Base-by-base conservation (phyloP, 1,140 invertebrate species). In the Tenebrio molitor region DNA sequence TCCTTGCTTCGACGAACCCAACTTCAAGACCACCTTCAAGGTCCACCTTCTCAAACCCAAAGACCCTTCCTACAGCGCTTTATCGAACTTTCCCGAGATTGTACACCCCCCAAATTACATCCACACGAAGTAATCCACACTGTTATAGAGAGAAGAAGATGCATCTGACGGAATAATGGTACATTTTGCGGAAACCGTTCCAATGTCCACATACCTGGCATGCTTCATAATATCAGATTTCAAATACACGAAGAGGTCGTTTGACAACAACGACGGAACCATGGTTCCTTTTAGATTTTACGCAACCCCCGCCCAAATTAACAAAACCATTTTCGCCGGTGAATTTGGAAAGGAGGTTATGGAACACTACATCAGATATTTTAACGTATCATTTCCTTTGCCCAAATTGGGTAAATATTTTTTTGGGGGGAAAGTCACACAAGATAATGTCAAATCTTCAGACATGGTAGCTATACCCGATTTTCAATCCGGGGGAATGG, bases 401-500 rank as follows among this genome's bases (percentile, higher is more conserved):
- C 93, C 93, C 17, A 96, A 96, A 87, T 82, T 95, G 78, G 93
- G 91, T 92, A 64, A 8, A 46, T n/a, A n/a, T n/a, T n/a, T n/a
- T n/a, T 39, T 3, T 7, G n/a, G n/a, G n/a, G n/a, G n/a, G n/a
- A n/a, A n/a, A n/a, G n/a, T 39, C 7, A 8, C 2, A 2, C 12
- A 39, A n/a, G 3, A 69, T 12, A 25, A 10, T 16, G 6, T 10
- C 19, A 29, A 16, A 58, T 16, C 65, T 73, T 10, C 41, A 95
- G 95, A 97, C 85, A 90, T 97, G 89, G 93, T 94, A 71, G 95
- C 94, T 7, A 95, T 98, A 74, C 96, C 96, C 2, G 96, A 98
- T 84, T 98, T 98, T 86, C 91, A 93, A 0, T 95, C 95, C 1
- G 96, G 95, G 4, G 96, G 96, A 0, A 98, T 98, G 91, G 97